Evolutionary conservation across 2,888 invertebrate species (phyloP).

Genomic region (Nebria salina): DNA sequence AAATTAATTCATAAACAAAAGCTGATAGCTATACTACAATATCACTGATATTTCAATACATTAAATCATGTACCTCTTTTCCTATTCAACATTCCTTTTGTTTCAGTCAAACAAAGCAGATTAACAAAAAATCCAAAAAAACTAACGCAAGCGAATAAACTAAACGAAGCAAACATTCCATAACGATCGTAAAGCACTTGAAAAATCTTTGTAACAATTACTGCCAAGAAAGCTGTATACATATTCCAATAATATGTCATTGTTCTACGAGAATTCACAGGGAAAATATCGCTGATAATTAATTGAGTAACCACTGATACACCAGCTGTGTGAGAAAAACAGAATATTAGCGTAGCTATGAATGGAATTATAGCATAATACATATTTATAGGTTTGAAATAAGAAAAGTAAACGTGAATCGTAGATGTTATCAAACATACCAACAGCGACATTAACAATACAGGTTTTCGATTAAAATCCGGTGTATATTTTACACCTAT

Average conservation of each 20-base stretch:
- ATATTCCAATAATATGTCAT: conserved; percentile 56
- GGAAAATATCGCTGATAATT: conserved; percentile 57
- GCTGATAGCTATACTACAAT: background rate
- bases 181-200: conserved; percentile 66
- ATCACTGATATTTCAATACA: no score
- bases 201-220: conserved; percentile 60
- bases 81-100: conserved; percentile 32
- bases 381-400: conserved; percentile 62
- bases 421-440: conserved; percentile 68
- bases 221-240: conserved; percentile 56
- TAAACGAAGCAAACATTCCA: conserved; percentile 71
- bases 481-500: conserved; percentile 54
- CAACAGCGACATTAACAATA: conserved; percentile 70
- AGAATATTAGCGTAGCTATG: conserved; percentile 55
- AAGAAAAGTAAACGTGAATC: conserved; percentile 66
- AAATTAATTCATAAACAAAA: background rate
- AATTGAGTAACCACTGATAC: conserved; percentile 57
- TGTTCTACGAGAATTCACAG: conserved; percentile 52
- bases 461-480: conserved; percentile 64
- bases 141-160: conserved; percentile 70
- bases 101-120: conserved; percentile 53
- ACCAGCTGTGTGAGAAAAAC: conserved; percentile 57
- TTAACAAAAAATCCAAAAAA: conserved; percentile 65
- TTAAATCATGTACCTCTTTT: conserved; percentile 8
- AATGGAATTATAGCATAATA: conserved; percentile 59